phyloP scores from a whole-genome alignment of 2,888 invertebrate species.

The Exephanes ischioxanthus region DNA sequence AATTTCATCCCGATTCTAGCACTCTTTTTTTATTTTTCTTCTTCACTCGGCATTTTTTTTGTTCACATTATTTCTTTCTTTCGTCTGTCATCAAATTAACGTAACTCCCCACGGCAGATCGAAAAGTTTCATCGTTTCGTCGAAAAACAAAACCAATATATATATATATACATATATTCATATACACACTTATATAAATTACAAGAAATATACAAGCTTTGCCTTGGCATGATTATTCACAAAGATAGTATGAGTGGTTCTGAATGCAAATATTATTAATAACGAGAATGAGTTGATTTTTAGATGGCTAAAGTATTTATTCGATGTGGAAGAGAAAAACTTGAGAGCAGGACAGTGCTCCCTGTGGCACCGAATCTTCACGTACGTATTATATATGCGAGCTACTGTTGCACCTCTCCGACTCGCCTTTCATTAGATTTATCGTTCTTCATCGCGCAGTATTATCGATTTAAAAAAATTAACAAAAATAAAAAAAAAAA shows the following conservation, averaged over 20 bases:
- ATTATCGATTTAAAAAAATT: not conserved
- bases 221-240: constrained; percentile 71
- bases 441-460: constrained; percentile 34
- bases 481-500: constrained; percentile 7
- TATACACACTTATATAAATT: constrained; percentile 1
- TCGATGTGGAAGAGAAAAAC: constrained; percentile 81
- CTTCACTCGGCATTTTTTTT: constrained; percentile 7
- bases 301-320: constrained; percentile 84
- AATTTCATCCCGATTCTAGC: constrained; percentile 20
- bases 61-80: not conserved
- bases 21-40: constrained; percentile 16
- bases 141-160: not conserved
- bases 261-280: constrained; percentile 84
- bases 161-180: not conserved
- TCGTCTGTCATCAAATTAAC: constrained; percentile 16
- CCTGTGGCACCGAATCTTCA: constrained; percentile 81
- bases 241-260: constrained; percentile 82
- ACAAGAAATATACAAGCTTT: constrained; percentile 41
- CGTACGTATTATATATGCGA: constrained; percentile 84
- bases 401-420: constrained; percentile 82
- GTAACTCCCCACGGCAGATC: not conserved
- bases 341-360: constrained; percentile 83
- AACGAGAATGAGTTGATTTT: constrained; percentile 84
- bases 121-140: constrained; percentile 73
- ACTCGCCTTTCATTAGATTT: constrained; percentile 60